Base-by-base conservation (phyloP, 2,888 invertebrate genomes). In the Chalcis sispes region DNA sequence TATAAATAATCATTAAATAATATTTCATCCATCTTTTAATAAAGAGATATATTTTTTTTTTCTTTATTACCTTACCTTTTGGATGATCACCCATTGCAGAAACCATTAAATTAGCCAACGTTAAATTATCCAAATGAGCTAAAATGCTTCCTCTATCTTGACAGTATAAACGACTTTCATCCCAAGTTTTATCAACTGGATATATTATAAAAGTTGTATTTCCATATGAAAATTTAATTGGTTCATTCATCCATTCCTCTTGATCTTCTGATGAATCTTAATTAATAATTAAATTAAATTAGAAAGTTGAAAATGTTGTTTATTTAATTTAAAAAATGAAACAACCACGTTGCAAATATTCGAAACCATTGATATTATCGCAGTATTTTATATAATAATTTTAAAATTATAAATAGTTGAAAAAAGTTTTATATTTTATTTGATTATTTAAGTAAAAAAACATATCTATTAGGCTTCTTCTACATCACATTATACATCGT, bases 71-170 rank as follows among this genome's bases (percentile, higher is more conserved):
- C n/a, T 29, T 72, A 80, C 81, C 81, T 65, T 79, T 80, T 2
- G 82, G 82, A 78, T 83, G 83, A 81, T 84, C 83, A n/a, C 82
- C 82, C 83, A 84, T 84, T 10, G 82, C 82, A 52, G 82, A 80
- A 64, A 83, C 79, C 29, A 84, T 82, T 50, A 80, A 42, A 54
- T 81, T 79, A 1, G 81, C 80, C 13, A 79, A 62, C 20, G 80
- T 77, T 46, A 80, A 73, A 66, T 79, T 77, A 46, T 80, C 75
- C 10, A 82, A 67, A 46, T 79, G 76, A 15, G 82, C 82, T 5
- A 83, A 71, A 29, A 81, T 70, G 69, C 82, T 72, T 46, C 81
- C 79, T 8, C 78, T 77, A 62, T 82, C 78, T 42, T 70, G 76
- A 65, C 83, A 83, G 70, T 81, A 82, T 23, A 46, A 56, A 13